Evolutionary conservation across 2,797 vertebrate species (phyloP).

Genomic region (Cottoperca gobio): DNA sequence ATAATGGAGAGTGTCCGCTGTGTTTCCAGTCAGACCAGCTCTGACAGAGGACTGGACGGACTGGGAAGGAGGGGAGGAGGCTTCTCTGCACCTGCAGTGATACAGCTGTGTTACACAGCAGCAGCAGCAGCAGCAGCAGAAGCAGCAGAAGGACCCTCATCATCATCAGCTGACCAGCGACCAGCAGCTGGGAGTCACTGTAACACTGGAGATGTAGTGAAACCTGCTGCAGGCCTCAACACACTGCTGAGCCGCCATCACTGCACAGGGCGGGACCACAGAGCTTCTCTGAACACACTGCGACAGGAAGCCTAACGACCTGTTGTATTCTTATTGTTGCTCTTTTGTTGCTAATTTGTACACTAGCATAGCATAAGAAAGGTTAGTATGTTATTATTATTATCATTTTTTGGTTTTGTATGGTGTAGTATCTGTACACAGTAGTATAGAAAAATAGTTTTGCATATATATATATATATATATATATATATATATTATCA

Average conservation of each 20-base stretch:
- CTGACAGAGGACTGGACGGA: constrained; percentile 52
- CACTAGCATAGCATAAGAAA: neutral
- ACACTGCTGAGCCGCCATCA: constrained; percentile 56
- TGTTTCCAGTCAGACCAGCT: constrained; percentile 61
- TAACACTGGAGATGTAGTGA: constrained; percentile 64
- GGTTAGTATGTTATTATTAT: neutral
- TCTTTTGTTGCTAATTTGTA: too few species aligned
- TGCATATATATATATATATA: too few species aligned
- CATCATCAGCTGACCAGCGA: constrained; percentile 27
- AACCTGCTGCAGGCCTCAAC: constrained; percentile 62
- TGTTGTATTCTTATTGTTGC: too few species aligned
- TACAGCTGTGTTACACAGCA: constrained; percentile 47
- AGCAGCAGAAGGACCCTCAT: neutral
- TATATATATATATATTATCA: too few species aligned
- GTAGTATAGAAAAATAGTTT: neutral
- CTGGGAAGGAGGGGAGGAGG: constrained; percentile 57
- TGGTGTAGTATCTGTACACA: neutral
- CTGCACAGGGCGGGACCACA: constrained; percentile 65
- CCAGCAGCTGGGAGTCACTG: constrained; percentile 50
- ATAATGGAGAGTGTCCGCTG: constrained; percentile 40
- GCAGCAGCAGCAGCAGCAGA: constrained; percentile 22
- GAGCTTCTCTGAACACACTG: constrained; percentile 34
- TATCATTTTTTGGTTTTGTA: too few species aligned
- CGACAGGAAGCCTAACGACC: constrained; percentile 17
- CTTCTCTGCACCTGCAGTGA: constrained; percentile 71